Conservation (phyloP, 2,797 vertebrate species). For the Ara ararauna region DNA sequence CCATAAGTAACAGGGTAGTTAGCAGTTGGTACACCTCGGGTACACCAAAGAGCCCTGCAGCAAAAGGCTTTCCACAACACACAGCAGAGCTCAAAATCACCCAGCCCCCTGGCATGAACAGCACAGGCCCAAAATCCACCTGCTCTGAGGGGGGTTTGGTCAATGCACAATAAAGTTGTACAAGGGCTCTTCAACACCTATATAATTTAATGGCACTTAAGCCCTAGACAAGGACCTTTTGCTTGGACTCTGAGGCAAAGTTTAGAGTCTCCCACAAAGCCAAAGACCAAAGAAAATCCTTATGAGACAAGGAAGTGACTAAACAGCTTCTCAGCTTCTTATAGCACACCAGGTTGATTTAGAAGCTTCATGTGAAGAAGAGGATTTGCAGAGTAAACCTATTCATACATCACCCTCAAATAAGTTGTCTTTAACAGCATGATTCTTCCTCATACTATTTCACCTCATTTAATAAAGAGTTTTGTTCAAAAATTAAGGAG, state of each 20-base stretch:
- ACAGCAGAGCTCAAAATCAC: background rate
- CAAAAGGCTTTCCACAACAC: background rate
- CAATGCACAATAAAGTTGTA: accelerated
- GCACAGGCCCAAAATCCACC: background rate
- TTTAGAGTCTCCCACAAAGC: background rate
- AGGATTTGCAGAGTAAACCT: background rate
- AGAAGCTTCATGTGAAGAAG: background rate
- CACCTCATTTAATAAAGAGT: background rate
- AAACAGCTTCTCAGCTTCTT: background rate
- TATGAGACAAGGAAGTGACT: background rate
- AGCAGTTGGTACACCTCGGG: background rate
- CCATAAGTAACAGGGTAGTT: background rate
- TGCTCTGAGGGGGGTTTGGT: background rate
- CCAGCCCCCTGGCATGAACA: accelerated
- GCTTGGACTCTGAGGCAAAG: background rate
- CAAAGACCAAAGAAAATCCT: background rate
- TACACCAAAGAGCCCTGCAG: background rate
- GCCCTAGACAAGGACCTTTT: background rate
- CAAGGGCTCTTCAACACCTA: background rate
- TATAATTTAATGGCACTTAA: background rate
- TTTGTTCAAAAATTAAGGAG: background rate
- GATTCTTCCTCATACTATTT: background rate
- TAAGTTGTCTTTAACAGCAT: background rate
- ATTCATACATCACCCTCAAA: background rate
- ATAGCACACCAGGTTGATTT: background rate